Evolutionary conservation across 2,113 vertebrate genomes (phyloP).

Genomic region (Pollachius pollachius): DNA sequence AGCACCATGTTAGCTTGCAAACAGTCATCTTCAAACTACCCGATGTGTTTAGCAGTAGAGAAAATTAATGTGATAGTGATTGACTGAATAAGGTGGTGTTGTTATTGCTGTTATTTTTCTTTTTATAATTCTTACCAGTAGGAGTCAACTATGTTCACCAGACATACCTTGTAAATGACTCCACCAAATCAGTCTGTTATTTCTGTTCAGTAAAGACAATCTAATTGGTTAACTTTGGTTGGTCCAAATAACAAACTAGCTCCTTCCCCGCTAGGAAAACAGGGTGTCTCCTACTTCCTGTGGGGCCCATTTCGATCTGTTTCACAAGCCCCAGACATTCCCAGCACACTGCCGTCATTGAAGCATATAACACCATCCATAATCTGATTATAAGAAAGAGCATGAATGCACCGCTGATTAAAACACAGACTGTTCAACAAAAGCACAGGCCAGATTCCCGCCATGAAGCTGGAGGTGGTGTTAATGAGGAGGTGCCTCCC

Average conservation of each 20-base stretch:
- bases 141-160: too few relatives aligned
- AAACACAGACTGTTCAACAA: background rate
- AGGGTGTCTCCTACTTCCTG: too few relatives aligned
- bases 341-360: too few relatives aligned
- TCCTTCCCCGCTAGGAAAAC: too few relatives aligned
- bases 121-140: too few relatives aligned
- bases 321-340: too few relatives aligned
- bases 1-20: background rate
- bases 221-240: conserved; percentile 53
- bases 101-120: conserved; percentile 17
- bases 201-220: conserved; percentile 66
- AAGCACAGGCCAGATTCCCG: conserved; percentile 30
- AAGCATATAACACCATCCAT: too few relatives aligned
- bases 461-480: background rate
- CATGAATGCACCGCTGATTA: too few relatives aligned
- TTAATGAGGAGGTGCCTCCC: conserved; percentile 1
- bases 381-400: too few relatives aligned
- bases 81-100: conserved; percentile 31
- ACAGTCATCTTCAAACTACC: conserved; percentile 16
- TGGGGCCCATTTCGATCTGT: too few relatives aligned
- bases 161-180: too few relatives aligned
- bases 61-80: conserved; percentile 20
- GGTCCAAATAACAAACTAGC: conserved; percentile 34
- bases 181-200: background rate
- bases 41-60: conserved; percentile 11